Percentiles rank a stretch among this genome's conserved stretches.
Evolutionary conservation across 2,797 vertebrate species (phyloP).

Genomic region (Gobio occitaniae): DNA sequence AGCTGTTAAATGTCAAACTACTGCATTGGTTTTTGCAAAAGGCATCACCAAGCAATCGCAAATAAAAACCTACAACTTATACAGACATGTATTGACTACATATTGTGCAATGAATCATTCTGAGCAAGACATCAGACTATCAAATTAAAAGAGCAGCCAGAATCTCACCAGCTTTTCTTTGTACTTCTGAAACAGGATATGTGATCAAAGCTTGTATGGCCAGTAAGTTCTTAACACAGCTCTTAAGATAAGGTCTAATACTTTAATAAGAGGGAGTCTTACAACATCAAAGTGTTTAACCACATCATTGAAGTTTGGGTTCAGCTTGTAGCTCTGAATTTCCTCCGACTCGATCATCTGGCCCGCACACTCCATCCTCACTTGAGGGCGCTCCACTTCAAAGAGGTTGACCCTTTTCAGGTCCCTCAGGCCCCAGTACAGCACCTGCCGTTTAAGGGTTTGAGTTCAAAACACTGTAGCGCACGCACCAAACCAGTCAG

Average conservation of each 20-base stretch:
- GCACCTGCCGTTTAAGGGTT: constrained; percentile 75
- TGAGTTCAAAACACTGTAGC: constrained; percentile 5
- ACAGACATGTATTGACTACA: background rate
- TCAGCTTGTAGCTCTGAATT: constrained; percentile 81
- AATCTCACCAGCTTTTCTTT: constrained; percentile 82
- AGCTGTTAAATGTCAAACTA: background rate
- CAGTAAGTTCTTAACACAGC: constrained; percentile 3
- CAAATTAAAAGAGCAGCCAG: constrained; percentile 87
- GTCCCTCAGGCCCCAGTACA: constrained; percentile 93
- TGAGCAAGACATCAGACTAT: constrained; percentile 63
- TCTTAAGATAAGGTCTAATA: constrained; percentile 23
- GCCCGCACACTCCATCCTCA: constrained; percentile 90
- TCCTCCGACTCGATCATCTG: constrained; percentile 89
- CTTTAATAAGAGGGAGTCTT: constrained; percentile 65
- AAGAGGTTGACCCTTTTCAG: constrained; percentile 91
- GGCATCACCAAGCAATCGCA: background rate
- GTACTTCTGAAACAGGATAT: background rate
- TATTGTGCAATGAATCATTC: background rate
- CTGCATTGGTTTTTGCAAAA: background rate
- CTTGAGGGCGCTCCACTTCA: constrained; percentile 89
- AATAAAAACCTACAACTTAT: background rate
- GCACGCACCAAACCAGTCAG: background rate
- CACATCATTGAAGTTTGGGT: constrained; percentile 89
- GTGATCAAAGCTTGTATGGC: background rate
- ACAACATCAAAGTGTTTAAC: constrained; percentile 90